phyloP scores from a whole-genome alignment of 2,797 vertebrate species.

The Diplodus sargus region DNA sequence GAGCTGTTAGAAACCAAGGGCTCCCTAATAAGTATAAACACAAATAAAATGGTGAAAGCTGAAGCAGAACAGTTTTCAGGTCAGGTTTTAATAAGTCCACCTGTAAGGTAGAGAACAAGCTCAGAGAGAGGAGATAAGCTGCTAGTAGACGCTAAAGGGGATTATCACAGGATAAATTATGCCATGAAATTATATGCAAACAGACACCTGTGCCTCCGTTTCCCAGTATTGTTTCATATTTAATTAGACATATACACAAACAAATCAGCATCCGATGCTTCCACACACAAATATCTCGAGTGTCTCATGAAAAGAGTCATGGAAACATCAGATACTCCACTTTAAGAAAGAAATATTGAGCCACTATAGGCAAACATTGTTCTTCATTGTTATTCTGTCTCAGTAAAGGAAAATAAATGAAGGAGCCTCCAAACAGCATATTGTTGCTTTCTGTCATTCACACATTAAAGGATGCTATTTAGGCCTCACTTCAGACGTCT shows the following conservation, averaged over 20 bases:
- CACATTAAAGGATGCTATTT: conserved; percentile 43
- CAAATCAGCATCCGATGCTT: conserved; percentile 17
- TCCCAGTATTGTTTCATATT: conserved; percentile 31
- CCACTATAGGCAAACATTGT: conserved; percentile 30
- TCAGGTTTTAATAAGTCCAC: conserved; percentile 42
- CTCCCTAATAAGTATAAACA: background rate
- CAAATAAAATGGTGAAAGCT: background rate
- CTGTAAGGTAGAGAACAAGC: conserved; percentile 35
- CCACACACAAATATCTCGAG: conserved; percentile 2
- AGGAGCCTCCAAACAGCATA: conserved; percentile 40
- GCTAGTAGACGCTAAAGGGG: conserved; percentile 24
- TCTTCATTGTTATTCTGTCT: conserved; percentile 67
- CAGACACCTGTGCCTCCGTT: conserved; percentile 42
- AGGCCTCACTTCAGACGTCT: conserved; percentile 42
- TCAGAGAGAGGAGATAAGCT: conserved; percentile 48
- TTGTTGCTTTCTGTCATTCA: conserved; percentile 42
- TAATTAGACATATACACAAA: conserved; percentile 34
- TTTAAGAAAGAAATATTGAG: conserved; percentile 4
- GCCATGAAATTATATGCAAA: conserved; percentile 55
- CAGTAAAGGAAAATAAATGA: conserved; percentile 41
- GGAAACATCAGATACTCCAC: conserved; percentile 19
- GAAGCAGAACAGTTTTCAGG: conserved; percentile 16
- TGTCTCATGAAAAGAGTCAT: conserved; percentile 21
- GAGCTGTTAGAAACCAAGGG: background rate
- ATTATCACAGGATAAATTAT: conserved; percentile 49